phyloP scores from a whole-genome alignment of 2,888 invertebrate genomes.

The Baronia brevicornis region DNA sequence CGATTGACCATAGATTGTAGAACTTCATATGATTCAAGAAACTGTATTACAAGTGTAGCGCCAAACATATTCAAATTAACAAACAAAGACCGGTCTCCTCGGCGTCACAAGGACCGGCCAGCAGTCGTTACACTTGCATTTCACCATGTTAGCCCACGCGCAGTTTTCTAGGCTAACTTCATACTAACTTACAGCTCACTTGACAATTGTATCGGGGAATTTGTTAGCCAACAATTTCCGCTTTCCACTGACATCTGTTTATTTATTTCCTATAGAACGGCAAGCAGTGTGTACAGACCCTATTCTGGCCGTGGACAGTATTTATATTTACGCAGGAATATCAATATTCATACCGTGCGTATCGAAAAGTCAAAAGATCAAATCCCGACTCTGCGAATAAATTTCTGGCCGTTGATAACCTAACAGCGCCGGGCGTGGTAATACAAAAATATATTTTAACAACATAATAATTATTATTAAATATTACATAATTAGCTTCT shows the following conservation, averaged over 20 bases:
- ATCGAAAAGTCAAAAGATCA: constrained; percentile 10
- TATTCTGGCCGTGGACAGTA: constrained; percentile 10
- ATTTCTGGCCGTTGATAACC: constrained; percentile 7
- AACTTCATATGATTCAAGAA: too few relatives aligned
- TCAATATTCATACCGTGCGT: constrained; percentile 8
- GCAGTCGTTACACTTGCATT: constrained; percentile 4
- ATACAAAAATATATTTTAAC: too few relatives aligned
- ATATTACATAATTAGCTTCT: too few relatives aligned
- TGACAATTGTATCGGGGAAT: constrained; percentile 52
- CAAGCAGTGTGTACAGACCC: constrained; percentile 18
- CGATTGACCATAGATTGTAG: too few relatives aligned
- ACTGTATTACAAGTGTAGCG: too few relatives aligned
- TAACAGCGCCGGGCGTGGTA: too few relatives aligned
- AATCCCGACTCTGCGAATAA: constrained; percentile 14
- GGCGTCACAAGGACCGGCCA: background rate
- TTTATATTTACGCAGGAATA: constrained; percentile 9
- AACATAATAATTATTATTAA: too few relatives aligned
- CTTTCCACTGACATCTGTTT: constrained; percentile 25
- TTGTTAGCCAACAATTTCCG: constrained; percentile 41
- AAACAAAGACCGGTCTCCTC: too few relatives aligned
- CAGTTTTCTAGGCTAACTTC: constrained; percentile 27
- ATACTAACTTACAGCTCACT: constrained; percentile 36
- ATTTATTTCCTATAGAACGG: constrained; percentile 27
- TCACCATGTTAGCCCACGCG: constrained; percentile 29
- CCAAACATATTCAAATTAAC: too few relatives aligned